Base-by-base conservation (phyloP, 2,888 invertebrate species). In the Sinohyriopsis cumingii region DNA sequence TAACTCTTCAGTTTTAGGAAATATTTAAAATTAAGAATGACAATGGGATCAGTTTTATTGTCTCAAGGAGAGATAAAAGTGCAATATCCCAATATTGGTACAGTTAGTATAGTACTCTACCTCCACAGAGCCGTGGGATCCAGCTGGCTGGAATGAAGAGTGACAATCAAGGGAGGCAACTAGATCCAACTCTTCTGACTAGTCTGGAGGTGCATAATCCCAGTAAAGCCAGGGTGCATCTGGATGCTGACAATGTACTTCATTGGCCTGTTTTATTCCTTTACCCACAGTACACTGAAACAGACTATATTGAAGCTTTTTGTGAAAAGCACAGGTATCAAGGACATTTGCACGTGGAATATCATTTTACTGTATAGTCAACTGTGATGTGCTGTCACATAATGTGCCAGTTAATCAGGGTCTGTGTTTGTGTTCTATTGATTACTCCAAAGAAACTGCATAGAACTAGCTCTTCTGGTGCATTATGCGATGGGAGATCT, bases 191-290 rank as follows among this genome's bases (percentile, higher is more conserved):
- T 55, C 72, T 82, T n/a, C 71, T 84, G 55, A 75, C 79, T 15
- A 76, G 77, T 61, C 60, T 87, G n/a, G 87, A 89, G 76, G 71
- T 81, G 1, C 80, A 83, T 64, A 85, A 88, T 67, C 86, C 87
- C 0, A 78, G 81, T 62, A 86, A 86, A 20, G 83, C 86, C 45
- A 85, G 84, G 65, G 91, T 92, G 12, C 80, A 87, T 55, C 71
- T 90, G 12, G 89, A 90, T 78, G 92, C 83, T 90, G 84, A 93
- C 0, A 91, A 90, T 19, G 69, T 73, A 6, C 77, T 98, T 19
- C 91, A 94, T 65, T 98, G 97, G 97, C 98, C 98, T 0, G 94
- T 96, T 0, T 91, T 95, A 24, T 93, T 98, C 79, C 91, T 96
- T 19, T 98, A 97, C 90, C 98, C 98, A 0, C 97, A 98, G 90